Conservation (phyloP, 2,888 invertebrate species). For the Drosophila paramelanica region DNA sequence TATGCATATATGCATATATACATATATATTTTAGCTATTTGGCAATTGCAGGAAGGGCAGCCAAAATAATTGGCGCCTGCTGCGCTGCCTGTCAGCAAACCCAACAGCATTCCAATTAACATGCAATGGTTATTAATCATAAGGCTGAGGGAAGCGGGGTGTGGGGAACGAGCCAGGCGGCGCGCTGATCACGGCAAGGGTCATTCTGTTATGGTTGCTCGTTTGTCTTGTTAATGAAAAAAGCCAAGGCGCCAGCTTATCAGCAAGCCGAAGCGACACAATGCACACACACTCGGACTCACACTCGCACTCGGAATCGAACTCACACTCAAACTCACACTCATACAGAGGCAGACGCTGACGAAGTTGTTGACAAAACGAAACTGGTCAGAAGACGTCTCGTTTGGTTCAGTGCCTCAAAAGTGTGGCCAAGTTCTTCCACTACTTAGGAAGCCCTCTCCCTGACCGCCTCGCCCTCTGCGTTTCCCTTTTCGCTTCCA, state of each 20-base stretch:
- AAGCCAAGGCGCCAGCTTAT: constrained; percentile 84
- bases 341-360: constrained; percentile 25
- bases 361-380: constrained; percentile 67
- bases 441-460: constrained; percentile 5
- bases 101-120: constrained; percentile 59
- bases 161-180: neutral
- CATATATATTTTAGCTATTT: constrained; percentile 32
- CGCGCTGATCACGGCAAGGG: constrained; percentile 38
- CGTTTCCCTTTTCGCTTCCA: neutral
- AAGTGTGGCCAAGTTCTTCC: constrained; percentile 60
- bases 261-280: constrained; percentile 70
- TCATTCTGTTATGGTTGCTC: constrained; percentile 48
- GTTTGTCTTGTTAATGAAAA: constrained; percentile 80
- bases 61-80: constrained; percentile 69
- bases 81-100: constrained; percentile 43
- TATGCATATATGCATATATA: no score
- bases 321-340: neutral
- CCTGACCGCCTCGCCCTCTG: neutral
- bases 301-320: constrained; percentile 9
- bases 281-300: constrained; percentile 57
- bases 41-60: constrained; percentile 37
- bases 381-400: constrained; percentile 48
- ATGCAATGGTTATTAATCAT: constrained; percentile 77
- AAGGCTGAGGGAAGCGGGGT: constrained; percentile 31
- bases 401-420: constrained; percentile 31